phyloP scores from a whole-genome alignment of 2,113 vertebrate species.

The Pagrus major region DNA sequence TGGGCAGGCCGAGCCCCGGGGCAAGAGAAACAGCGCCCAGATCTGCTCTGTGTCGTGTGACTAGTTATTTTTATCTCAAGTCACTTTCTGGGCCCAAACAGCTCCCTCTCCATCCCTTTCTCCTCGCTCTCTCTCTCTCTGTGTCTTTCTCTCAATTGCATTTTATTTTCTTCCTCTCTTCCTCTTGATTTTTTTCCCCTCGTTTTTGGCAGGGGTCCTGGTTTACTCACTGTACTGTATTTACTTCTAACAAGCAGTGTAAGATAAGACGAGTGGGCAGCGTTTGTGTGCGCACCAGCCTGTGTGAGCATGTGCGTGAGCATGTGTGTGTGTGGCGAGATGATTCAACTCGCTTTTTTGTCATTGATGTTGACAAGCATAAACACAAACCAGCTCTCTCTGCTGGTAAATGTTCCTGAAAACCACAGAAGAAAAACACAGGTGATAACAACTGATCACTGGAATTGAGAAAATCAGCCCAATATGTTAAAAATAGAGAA shows the following conservation, averaged over 20 bases:
- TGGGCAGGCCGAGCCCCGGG: constrained; percentile 84
- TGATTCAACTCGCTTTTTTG: constrained; percentile 69
- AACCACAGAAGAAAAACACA: constrained; percentile 23
- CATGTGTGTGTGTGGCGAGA: constrained; percentile 20
- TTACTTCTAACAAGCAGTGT: constrained; percentile 56
- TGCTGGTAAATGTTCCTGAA: constrained; percentile 53
- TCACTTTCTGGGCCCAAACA: constrained; percentile 85
- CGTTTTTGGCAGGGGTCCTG: constrained; percentile 56
- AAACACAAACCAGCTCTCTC: constrained; percentile 49
- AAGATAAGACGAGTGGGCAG: constrained; percentile 64
- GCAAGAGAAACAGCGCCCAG: constrained; percentile 83
- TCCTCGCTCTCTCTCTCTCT: constrained; percentile 19
- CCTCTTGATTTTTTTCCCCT: constrained; percentile 26
- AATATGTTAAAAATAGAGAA: background rate
- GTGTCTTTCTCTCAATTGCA: constrained; percentile 18
- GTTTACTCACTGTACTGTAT: constrained; percentile 65
- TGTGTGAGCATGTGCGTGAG: constrained; percentile 4
- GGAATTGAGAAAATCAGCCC: background rate
- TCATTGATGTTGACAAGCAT: constrained; percentile 70
- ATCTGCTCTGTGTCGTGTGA: constrained; percentile 87
- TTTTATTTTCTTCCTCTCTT: constrained; percentile 30
- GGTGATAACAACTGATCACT: constrained; percentile 6
- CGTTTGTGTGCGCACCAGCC: constrained; percentile 45
- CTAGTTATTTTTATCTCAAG: constrained; percentile 93
- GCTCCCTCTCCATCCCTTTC: constrained; percentile 67